Conservation (phyloP, 2,888 invertebrate species). For the Dryomyza anilis region DNA sequence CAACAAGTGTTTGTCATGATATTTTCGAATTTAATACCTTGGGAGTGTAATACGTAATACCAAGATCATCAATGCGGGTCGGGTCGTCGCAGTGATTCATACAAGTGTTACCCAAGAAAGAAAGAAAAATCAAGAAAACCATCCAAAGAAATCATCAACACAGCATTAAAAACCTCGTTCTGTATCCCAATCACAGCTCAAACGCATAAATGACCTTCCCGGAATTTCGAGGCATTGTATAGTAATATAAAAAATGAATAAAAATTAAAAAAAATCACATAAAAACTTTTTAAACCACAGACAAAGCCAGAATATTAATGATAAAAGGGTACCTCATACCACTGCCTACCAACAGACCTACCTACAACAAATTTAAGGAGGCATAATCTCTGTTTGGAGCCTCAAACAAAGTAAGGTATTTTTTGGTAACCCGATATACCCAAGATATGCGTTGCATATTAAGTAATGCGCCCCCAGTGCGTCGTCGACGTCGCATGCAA, state of each 20-base stretch:
- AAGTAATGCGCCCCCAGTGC: neutral
- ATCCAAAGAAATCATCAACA: neutral
- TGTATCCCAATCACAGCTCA: constrained; percentile 20
- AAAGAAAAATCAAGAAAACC: neutral
- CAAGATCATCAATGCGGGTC: neutral
- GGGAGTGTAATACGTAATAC: neutral
- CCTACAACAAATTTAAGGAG: too few relatives aligned
- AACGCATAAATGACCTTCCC: constrained; percentile 27
- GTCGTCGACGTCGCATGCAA: neutral
- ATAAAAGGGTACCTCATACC: neutral
- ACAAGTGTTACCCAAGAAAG: neutral
- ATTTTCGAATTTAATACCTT: constrained; percentile 6
- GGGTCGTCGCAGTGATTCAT: neutral
- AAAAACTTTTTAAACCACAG: too few relatives aligned
- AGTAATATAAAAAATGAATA: neutral
- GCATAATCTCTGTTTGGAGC: neutral
- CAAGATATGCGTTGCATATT: constrained; percentile 10
- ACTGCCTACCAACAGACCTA: too few relatives aligned
- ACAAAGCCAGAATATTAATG: constrained; percentile 22
- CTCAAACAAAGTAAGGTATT: constrained; percentile 6
- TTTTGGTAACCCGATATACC: constrained; percentile 6
- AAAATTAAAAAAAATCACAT: neutral
- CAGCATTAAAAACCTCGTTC: neutral
- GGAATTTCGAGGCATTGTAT: constrained; percentile 18
- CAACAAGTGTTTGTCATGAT: constrained; percentile 12